These are phyloP conservation scores for Clepsis dumicolana DNA, from an alignment of 2,888 invertebrate species.

Conservation along the genomic window DNA sequence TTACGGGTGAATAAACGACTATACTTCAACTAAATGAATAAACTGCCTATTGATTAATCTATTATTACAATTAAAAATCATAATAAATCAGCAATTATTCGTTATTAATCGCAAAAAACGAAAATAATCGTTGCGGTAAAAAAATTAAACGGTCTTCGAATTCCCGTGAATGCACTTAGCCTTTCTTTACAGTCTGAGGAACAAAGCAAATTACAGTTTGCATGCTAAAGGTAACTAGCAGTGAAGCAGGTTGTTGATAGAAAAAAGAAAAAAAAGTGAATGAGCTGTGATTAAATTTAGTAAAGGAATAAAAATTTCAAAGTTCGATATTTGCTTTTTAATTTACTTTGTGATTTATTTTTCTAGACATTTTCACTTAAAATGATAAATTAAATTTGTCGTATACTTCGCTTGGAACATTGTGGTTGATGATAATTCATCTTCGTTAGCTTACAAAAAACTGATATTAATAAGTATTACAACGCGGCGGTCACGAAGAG, in stretches of 20 bases:
- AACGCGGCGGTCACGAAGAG: conserved; percentile 26
- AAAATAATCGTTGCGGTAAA: conserved; percentile 1
- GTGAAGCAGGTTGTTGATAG: neutral
- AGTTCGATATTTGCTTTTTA: neutral
- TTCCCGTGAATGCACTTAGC: conserved; percentile 9
- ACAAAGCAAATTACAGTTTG: conserved; percentile 28
- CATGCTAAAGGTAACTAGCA: conserved; percentile 20
- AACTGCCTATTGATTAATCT: neutral
- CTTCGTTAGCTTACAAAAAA: conserved; percentile 39
- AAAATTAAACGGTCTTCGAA: conserved; percentile 2
- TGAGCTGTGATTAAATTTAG: conserved; percentile 4
- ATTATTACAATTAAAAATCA: neutral
- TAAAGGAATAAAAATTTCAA: neutral
- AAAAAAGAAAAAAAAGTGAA: conserved; percentile 16
- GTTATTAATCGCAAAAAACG: neutral
- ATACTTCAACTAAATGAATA: neutral
- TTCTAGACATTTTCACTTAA: neutral
- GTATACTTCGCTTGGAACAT: conserved; percentile 28
- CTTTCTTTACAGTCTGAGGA: conserved; percentile 6
- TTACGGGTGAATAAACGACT: neutral
- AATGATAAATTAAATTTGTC: conserved; percentile 23
- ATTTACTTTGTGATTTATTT: neutral
- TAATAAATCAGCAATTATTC: neutral
- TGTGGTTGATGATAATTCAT: conserved; percentile 39
- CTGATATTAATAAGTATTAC: conserved; percentile 40